Percentiles rank a stretch among this genome's conserved stretches.
These are phyloP conservation scores for Tetragnatha montana DNA, from an alignment of 2,888 invertebrate species.

Conservation along the genomic window DNA sequence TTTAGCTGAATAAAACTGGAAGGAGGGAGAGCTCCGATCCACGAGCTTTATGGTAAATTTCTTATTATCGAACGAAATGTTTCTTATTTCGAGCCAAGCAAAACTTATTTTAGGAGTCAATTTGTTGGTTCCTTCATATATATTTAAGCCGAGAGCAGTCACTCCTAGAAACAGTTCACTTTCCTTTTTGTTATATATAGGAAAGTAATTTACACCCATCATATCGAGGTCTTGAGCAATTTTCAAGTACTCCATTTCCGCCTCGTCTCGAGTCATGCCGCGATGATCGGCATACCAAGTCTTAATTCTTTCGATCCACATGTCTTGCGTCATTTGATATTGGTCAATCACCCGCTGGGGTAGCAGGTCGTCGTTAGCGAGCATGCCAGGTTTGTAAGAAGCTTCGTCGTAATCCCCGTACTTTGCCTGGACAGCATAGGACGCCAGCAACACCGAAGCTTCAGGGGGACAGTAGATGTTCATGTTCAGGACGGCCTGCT, in stretches of 20 bases:
- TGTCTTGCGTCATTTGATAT: conserved; percentile 99
- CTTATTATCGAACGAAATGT: conserved; percentile 98
- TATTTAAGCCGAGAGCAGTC: conserved; percentile 93
- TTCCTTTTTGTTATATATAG: conserved; percentile 96
- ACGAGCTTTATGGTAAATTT: conserved; percentile 97
- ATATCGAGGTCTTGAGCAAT: conserved; percentile 98
- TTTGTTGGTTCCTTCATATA: conserved; percentile 96
- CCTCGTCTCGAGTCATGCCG: conserved; percentile 97
- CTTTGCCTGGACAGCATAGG: conserved; percentile 98
- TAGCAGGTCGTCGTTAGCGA: conserved; percentile 91
- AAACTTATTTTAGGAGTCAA: conserved; percentile 96
- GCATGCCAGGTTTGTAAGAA: conserved; percentile 91
- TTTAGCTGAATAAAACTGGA: conserved; percentile 96
- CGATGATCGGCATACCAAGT: conserved; percentile 92
- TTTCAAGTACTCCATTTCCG: conserved; percentile 98
- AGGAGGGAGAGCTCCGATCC: conserved; percentile 94
- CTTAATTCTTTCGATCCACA: conserved; percentile 99
- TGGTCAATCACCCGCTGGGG: conserved; percentile 98
- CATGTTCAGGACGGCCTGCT: conserved; percentile 84
- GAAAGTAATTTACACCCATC: conserved; percentile 98
- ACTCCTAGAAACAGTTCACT: conserved; percentile 96
- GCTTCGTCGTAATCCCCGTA: conserved; percentile 96
- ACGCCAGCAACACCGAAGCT: conserved; percentile 95
- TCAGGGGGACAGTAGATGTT: conserved; percentile 99
- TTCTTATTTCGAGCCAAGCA: conserved; percentile 98